Evolutionary conservation across 1,140 invertebrate species (phyloP).

Genomic region (Cepaea nemoralis): DNA sequence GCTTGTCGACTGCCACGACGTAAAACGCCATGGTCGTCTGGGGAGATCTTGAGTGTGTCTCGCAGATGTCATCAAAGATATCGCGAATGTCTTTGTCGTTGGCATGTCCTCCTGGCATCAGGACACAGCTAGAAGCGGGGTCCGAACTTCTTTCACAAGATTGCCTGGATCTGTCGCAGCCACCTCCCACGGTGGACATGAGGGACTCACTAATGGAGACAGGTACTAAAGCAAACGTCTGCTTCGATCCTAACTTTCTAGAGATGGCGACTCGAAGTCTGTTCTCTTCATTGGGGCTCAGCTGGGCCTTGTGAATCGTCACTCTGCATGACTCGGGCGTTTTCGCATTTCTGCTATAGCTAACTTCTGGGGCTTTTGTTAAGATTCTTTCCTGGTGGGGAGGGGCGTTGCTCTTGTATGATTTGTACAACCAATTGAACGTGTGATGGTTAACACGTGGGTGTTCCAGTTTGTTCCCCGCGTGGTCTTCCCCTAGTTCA

Average conservation of each 20-base stretch:
- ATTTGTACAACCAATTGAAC: no score
- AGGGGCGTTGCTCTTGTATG: no score
- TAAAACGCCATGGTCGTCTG: background rate
- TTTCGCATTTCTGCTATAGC: no score
- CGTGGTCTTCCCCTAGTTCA: background rate
- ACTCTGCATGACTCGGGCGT: background rate
- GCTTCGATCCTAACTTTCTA: background rate
- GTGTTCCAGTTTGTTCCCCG: no score
- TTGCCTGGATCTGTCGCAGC: background rate
- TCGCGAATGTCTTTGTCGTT: background rate
- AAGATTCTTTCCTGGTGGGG: no score
- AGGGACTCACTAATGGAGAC: background rate
- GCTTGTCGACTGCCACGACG: background rate
- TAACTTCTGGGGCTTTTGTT: no score
- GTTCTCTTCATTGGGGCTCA: background rate
- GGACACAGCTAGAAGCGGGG: background rate
- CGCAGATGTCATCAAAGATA: background rate
- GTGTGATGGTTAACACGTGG: no score
- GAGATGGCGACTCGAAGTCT: background rate
- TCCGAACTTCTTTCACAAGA: background rate
- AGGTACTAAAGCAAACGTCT: background rate
- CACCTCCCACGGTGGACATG: background rate
- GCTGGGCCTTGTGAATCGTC: background rate
- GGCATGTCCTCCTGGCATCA: background rate
- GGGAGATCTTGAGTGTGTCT: background rate